Evolutionary conservation across 2,888 invertebrate species (phyloP), one percentile per base, ranked within the genome.

Genomic region (Anthophora plumipes): DNA sequence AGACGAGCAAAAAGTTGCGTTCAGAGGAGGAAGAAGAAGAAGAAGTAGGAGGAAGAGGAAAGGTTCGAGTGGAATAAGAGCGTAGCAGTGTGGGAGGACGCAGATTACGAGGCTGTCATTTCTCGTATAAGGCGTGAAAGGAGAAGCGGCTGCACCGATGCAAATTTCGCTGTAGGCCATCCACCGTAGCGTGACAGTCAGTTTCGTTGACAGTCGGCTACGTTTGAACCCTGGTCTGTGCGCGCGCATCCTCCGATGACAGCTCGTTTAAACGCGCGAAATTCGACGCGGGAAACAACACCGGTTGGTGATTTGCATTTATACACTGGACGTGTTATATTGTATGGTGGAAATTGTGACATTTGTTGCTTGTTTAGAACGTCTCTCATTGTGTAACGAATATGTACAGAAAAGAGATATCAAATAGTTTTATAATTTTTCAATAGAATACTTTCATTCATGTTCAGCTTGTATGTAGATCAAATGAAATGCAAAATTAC

Each of bases 81-180:
- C 66, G 79, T 31, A 63, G 50, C 55, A 71, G 88, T 89, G 90
- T 90, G 90, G 90, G 90, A 83, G 90, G 90, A 90, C 90, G 89
- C 82, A 87, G 89, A 90, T 90, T 90, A 88, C 89, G 85, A 84
- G 89, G 85, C 90, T 90, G 90, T 88, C 90, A 88, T 90, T 89
- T 83, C 82, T 80, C 84, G 80, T 89, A 80, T 80, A 82, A 88
- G 88, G 89, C 86, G 89, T 89, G 88, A 88, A 88, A 88, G 86
- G 85, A 87, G 88, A 88, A 83, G 84, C 87, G 80, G 80, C 79
- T 66, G 80, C 80, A 63, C 61, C 77, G 81, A 89, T 89, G 89
- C 83, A 85, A 88, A 88, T 89, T 86, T 74, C 77, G 63, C 69
- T 78, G 70, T 71, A 48, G 77, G 82, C 70, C 66, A n/a, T 55